Base-by-base conservation (phyloP, 2,797 vertebrate genomes). In the Crenuchus spilurus region DNA sequence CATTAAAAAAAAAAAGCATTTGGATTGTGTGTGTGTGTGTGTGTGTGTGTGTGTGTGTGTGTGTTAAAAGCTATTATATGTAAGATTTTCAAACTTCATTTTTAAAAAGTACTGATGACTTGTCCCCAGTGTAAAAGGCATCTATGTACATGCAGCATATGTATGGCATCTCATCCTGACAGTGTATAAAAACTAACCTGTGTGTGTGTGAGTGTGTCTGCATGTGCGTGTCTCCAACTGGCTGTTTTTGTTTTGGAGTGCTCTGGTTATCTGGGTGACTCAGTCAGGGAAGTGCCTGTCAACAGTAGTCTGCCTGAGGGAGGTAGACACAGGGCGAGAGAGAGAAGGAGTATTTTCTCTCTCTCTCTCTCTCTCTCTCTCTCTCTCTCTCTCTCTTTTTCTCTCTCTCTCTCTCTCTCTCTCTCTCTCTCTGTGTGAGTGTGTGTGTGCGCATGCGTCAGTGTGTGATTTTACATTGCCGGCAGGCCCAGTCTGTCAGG, bases 291-390 rank as follows among this genome's bases (percentile, higher is more conserved):
- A 63, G 46, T 63, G 68, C 65, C 46, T 75, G 70, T 76, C 83
- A 84, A 64, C 66, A 66, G 46, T 51, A 41, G 66, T 80, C 61
- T 77, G 70, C 74, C 61, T 81, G 83, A 87, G 65, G 77, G 86
- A 85, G 82, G 78, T 51, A 67, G 37, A 74, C 76, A 58, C 54
- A 78, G 64, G 76, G 82, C 60, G 62, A 76, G 75, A 80, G 72
- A 70, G 74, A 72, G 57, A 18, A 63, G 57, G 68, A 78, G 84
- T 74, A n/a, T n/a, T n/a, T n/a, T n/a, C n/a, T n/a, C n/a, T n/a
- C n/a, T n/a, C n/a, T n/a, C n/a, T n/a, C n/a, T n/a, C n/a, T n/a
- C n/a, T n/a, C n/a, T n/a, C n/a, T n/a, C n/a, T n/a, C n/a, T n/a
- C n/a, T n/a, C n/a, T n/a, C n/a, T n/a, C n/a, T n/a, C n/a, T n/a